Percentiles rank a stretch among this genome's conserved stretches.
phyloP scores from a whole-genome alignment of 2,113 vertebrate genomes.

The Clarias batrachus region DNA sequence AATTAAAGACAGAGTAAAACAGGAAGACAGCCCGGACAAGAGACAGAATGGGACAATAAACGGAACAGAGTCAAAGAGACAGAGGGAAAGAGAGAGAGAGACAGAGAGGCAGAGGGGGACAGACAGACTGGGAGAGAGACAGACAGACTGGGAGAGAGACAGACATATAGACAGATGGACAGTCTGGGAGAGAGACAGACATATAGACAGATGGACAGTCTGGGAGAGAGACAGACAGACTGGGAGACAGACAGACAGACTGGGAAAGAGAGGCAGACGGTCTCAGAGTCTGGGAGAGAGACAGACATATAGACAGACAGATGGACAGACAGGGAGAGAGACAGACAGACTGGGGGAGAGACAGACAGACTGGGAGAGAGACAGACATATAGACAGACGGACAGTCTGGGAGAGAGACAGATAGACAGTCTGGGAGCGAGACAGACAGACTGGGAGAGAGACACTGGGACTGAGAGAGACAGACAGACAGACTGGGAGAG shows the following conservation, averaged over 20 bases:
- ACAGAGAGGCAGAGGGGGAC: background rate
- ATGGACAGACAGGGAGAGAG: background rate
- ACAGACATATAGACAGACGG: background rate
- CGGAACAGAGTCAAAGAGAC: background rate
- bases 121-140: background rate
- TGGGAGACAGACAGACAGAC: background rate
- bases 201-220: background rate
- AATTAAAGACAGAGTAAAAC: background rate
- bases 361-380: background rate
- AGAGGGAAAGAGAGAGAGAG: background rate
- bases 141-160: too few relatives aligned
- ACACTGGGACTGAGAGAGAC: too few relatives aligned
- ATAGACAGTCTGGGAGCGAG: background rate
- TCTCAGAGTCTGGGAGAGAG: background rate
- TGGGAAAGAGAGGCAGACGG: background rate
- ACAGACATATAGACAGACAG: background rate
- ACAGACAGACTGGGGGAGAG: background rate
- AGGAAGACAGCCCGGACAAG: background rate
- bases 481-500: background rate
- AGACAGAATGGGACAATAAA: background rate
- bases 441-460: too few relatives aligned
- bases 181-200: background rate
- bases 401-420: background rate
- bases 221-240: too few relatives aligned
- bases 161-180: background rate